Evolutionary conservation across 2,113 vertebrate species (phyloP).

Genomic region (Clarias gariepinus): DNA sequence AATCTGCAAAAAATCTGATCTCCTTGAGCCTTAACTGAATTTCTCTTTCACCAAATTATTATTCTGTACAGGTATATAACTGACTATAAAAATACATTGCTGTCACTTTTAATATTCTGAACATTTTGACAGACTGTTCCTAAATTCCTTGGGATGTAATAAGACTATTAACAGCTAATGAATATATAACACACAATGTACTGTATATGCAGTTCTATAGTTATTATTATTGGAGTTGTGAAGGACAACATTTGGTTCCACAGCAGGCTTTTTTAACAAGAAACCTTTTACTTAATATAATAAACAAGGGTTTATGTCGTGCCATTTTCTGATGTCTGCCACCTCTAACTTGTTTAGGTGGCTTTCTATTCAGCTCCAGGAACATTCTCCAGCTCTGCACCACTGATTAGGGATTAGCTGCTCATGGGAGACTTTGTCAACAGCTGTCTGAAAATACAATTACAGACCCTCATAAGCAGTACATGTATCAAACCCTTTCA

Average conservation of each 20-base stretch:
- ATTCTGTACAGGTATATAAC: not conserved
- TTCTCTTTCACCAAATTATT: not conserved
- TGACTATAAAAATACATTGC: not conserved
- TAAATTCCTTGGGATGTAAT: not conserved
- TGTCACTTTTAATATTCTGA: not conserved
- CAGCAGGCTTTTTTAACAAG: not conserved
- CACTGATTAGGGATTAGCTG: slow-evolving; percentile 77
- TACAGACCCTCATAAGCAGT: slow-evolving; percentile 77
- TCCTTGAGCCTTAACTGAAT: not conserved
- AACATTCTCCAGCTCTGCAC: slow-evolving; percentile 60
- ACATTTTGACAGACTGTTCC: not conserved
- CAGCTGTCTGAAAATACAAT: slow-evolving; percentile 80
- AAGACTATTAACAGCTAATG: not conserved
- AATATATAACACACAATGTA: not conserved
- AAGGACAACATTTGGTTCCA: slow-evolving; percentile 9
- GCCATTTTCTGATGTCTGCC: slow-evolving; percentile 29
- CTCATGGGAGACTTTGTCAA: slow-evolving; percentile 77
- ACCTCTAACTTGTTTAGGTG: slow-evolving; percentile 20
- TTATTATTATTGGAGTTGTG: not conserved
- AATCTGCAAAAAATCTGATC: not conserved
- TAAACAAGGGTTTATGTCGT: slow-evolving; percentile 25
- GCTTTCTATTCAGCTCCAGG: slow-evolving; percentile 36
- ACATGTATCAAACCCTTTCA: slow-evolving; percentile 71
- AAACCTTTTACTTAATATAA: slow-evolving; percentile 19
- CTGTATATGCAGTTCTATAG: not conserved